Evolutionary conservation across 2,888 invertebrate genomes (phyloP), one percentile per base, ranked within the genome.

Genomic region (Pristionchus maxplancki): DNA sequence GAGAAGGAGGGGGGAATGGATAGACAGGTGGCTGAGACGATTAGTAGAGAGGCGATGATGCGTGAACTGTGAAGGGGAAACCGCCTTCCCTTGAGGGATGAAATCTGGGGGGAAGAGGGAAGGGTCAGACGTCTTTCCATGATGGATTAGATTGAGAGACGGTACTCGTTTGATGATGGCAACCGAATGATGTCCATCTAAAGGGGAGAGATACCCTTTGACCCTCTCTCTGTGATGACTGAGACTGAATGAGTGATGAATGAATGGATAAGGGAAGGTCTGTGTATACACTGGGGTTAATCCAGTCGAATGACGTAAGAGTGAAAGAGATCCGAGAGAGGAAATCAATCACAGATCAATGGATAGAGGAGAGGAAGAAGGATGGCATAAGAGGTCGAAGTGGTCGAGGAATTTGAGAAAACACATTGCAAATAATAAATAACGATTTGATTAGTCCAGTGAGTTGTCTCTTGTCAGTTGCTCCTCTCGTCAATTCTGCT

Each of bases 211-310:
- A 67, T 58, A 58, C 28, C 67, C 67, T 67, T 67, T 67, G 67
- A 67, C 67, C 48, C 48, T 48, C 48, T 17, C 48, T 48, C 48
- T 48, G 48, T 58, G 20, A n/a, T n/a, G n/a, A n/a, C n/a, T n/a
- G n/a, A n/a, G 58, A 67, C 9, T 67, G 67, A 67, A 67, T 67
- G 67, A 67, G 67, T 67, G 67, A 67, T 67, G 67, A 67, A 67
- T 67, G 67, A 67, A 67, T 67, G 67, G 67, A 67, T 67, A 67
- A 67, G 67, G 17, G 48, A 31, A 67, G 67, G 67, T 31, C 67
- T 67, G 67, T 67, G 67, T 67, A 67, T 67, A 67, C 67, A 67
- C 67, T 67, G 67, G 67, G 67, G 67, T 67, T 67, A 67, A 67
- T 67, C 67, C 67, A 67, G 67, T 67, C 67, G 31, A 34, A 67